Evolutionary conservation across 2,113 vertebrate genomes (phyloP), one percentile per base, ranked within the genome.

Genomic region (Nettapus auritus): DNA sequence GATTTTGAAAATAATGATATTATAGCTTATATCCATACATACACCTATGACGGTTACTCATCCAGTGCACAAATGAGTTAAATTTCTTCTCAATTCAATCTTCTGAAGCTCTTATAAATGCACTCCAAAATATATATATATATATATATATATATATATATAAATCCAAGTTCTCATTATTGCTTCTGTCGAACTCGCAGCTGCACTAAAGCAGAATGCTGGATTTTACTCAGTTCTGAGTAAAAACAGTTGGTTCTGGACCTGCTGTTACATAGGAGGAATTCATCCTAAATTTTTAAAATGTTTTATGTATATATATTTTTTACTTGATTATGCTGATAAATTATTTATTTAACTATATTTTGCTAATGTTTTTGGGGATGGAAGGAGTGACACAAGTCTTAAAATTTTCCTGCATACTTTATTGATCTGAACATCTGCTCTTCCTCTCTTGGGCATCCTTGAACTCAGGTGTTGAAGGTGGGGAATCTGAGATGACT

Each of bases 391-490:
- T 17, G 12, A 29, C 52, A 11, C 15, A 68, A 67, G 15, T 19
- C 63, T 38, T 84, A 33, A 84, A 82, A 84, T n/a, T 50, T 70
- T 17, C 25, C 34, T 38, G 2, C 23, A 5, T 34, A 21, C 13
- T 57, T 63, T 31, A 71, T 52, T 25, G 31, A 52, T 81, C 42
- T 74, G 60, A 86, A 70, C 40, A 44, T 25, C 25, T 84, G 21
- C 19, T 8, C 42, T 67, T 53, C 10, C 5, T 67, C 11, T 68
- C 20, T 60, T 2, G 0, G 11, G 22, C 4, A 1, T 57, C 26
- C n/a, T 59, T 57, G 19, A 76, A 80, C 16, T 78, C 3, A 2
- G 12, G 13, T 75, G 19, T 22, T 56, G 19, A 36, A 28, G 25
- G 34, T 38, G 23, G 10, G n/a, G n/a, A 4, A 82, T 38, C 42